Percentiles rank a stretch among this genome's conserved stretches.
Conservation (phyloP, 2,113 vertebrate species). For the Trichomycterus rosablanca region DNA sequence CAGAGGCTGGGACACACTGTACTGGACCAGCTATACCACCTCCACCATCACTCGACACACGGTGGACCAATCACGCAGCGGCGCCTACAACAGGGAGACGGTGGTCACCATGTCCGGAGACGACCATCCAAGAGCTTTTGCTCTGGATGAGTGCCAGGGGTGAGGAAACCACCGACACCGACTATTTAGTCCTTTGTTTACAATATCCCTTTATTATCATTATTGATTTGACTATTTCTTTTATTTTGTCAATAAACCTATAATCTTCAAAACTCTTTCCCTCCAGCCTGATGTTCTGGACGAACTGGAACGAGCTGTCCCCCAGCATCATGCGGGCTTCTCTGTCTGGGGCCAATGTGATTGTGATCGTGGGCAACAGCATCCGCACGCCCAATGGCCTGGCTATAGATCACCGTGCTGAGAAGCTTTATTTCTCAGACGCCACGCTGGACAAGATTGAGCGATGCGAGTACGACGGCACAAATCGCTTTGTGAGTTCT, state of each 20-base stretch:
- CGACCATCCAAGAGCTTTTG: conserved; percentile 91
- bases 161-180: conserved; percentile 60
- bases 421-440: conserved; percentile 95
- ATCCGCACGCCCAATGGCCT: conserved; percentile 93
- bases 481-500: conserved; percentile 81
- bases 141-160: conserved; percentile 94
- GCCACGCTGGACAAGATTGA: conserved; percentile 96
- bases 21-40: conserved; percentile 97
- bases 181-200: too few species aligned
- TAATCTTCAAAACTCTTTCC: too few species aligned
- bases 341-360: conserved; percentile 84
- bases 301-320: conserved; percentile 95
- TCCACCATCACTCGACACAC: conserved; percentile 95
- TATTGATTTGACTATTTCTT: conserved; percentile 3
- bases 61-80: conserved; percentile 81
- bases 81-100: conserved; percentile 86
- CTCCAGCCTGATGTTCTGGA: conserved; percentile 95
- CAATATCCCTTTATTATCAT: conserved; percentile 2
- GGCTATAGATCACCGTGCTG: conserved; percentile 90
- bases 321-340: conserved; percentile 96
- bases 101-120: conserved; percentile 97
- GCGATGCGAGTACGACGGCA: conserved; percentile 92
- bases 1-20: conserved; percentile 89
- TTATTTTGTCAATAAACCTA: background rate
- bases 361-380: conserved; percentile 88